Percentiles rank a stretch among this genome's conserved stretches.
Evolutionary conservation across 2,797 vertebrate genomes (phyloP).

Genomic region (Hoplostethus mediterraneus): DNA sequence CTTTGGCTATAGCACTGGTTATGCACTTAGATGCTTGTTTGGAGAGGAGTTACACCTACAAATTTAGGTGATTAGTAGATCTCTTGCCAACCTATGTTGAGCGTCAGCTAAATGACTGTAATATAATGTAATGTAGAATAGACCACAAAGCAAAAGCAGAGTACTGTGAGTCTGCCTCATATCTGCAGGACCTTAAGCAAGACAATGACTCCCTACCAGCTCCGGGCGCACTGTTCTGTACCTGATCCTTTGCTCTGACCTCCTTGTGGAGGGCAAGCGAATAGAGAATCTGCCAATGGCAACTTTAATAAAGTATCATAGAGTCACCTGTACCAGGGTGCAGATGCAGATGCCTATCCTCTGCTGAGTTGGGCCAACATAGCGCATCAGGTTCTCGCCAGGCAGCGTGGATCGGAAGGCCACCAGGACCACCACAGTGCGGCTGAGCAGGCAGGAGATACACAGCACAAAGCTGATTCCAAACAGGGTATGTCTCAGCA

Average conservation of each 20-base stretch:
- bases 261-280: neutral
- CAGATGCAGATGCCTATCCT: conserved; percentile 62
- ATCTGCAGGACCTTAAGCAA: neutral
- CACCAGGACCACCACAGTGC: conserved; percentile 66
- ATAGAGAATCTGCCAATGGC: neutral
- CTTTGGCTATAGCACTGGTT: too few relatives aligned
- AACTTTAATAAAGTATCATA: neutral
- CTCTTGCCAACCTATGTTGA: too few relatives aligned
- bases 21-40: too few relatives aligned
- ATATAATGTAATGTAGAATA: too few relatives aligned
- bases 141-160: too few relatives aligned
- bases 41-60: too few relatives aligned
- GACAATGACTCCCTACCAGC: neutral
- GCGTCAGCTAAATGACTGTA: too few relatives aligned
- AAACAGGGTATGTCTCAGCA: conserved; percentile 67
- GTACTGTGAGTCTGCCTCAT: neutral
- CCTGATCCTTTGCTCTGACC: neutral
- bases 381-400: conserved; percentile 61
- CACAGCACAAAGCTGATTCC: conserved; percentile 72
- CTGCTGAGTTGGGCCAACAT: conserved; percentile 69
- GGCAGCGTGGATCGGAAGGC: conserved; percentile 65
- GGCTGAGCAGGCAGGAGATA: conserved; percentile 71
- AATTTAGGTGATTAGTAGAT: too few relatives aligned
- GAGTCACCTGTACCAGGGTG: conserved; percentile 51
- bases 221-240: neutral